These are phyloP conservation scores for Microctenopoma stevenorrisi DNA, from an alignment of 2,797 vertebrate species.

Conservation along the genomic window DNA sequence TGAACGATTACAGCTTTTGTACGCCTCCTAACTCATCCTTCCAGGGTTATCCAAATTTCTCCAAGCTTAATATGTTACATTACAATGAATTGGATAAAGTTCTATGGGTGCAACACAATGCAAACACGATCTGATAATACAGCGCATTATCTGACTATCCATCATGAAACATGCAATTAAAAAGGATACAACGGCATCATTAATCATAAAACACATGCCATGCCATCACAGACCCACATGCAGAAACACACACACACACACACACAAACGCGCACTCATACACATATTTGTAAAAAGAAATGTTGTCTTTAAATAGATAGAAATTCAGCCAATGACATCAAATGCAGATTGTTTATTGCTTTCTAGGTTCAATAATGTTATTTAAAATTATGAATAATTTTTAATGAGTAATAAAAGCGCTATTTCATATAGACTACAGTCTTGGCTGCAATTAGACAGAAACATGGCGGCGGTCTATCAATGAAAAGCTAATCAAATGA, in stretches of 20 bases:
- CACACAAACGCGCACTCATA: not conserved
- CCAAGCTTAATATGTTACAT: conserved; percentile 27
- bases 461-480: not conserved
- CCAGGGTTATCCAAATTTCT: conserved; percentile 29
- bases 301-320: conserved; percentile 26
- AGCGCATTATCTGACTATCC: conserved; percentile 64
- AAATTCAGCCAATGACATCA: conserved; percentile 38
- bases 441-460: not conserved
- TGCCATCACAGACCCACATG: not conserved
- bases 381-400: conserved; percentile 17
- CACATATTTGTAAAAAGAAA: conserved; percentile 6
- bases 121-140: conserved; percentile 60
- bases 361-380: conserved; percentile 11
- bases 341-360: conserved; percentile 34
- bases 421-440: not conserved
- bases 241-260: not conserved
- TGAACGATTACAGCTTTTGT: not conserved
- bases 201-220: conserved; percentile 55
- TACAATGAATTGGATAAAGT: conserved; percentile 41
- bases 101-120: conserved; percentile 57
- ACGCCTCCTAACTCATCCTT: not conserved
- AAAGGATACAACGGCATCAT: conserved; percentile 62
- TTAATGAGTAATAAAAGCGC: conserved; percentile 15
- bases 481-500: not conserved
- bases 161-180: conserved; percentile 69